phyloP scores from a whole-genome alignment of 2,888 invertebrate genomes.

The Tipula vernalis region DNA sequence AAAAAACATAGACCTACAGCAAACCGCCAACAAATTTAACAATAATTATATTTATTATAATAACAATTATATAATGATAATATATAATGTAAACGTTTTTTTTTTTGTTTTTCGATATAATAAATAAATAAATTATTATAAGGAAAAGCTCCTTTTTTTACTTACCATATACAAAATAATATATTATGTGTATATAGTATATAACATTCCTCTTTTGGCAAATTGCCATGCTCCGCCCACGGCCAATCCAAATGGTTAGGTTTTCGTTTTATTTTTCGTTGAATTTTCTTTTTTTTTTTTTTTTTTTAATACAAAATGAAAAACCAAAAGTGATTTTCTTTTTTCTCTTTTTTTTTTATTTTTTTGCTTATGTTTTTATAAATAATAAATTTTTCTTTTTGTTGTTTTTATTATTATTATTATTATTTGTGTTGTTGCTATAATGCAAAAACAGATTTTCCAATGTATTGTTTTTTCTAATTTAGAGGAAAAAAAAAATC shows the following conservation, averaged over 20 bases:
- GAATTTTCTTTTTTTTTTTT: background rate
- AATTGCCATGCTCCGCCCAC: constrained; percentile 4
- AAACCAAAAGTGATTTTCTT: background rate
- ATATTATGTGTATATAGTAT: background rate
- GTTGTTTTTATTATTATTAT: background rate
- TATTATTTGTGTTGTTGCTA: background rate
- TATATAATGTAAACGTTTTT: background rate
- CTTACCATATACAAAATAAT: background rate
- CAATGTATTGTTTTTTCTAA: background rate
- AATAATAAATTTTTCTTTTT: background rate
- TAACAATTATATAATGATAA: background rate
- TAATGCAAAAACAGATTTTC: background rate
- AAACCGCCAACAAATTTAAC: background rate
- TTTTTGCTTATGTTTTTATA: background rate
- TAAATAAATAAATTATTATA: background rate
- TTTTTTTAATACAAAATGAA: background rate
- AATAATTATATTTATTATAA: background rate
- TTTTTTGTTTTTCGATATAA: background rate
- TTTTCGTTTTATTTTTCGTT: background rate
- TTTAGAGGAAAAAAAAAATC: background rate
- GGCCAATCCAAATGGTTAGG: constrained; percentile 4
- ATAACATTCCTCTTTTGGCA: background rate
- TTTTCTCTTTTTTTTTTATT: background rate
- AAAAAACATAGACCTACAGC: background rate
- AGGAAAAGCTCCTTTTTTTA: background rate